Base-by-base conservation (phyloP, 2,888 invertebrate genomes). In the Dyspetes luteomarginatus region DNA sequence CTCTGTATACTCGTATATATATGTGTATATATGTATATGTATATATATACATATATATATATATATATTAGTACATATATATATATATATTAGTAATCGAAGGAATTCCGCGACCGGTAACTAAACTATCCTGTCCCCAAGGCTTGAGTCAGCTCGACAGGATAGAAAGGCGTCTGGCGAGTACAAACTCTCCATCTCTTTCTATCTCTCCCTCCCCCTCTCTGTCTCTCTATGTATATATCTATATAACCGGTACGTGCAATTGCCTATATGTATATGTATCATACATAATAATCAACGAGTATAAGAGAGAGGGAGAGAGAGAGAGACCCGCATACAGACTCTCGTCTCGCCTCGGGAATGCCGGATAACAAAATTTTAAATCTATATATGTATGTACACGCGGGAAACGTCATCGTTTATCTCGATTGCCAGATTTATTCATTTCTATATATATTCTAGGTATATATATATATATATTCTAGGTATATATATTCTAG, bases 101-200 rank as follows among this genome's bases (percentile, higher is more conserved):
- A 78, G 84, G 85, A 83, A 86, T 86, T 85, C 84, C 85, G 85
- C 85, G 85, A 87, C 85, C 84, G 86, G 85, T 86, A 86, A 85
- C 86, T n/a, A n/a, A n/a, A n/a, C n/a, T n/a, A n/a, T 85, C 84
- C 83, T 86, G 85, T 85, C 85, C 85, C 76, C 84, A 72, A 74
- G 65, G 77, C 82, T 72, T n/a, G 36, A 62, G 41, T 62, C 78
- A 75, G 58, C 68, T 78, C 76, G 83, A 84, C 79, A 85, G 84
- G 84, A 86, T 87, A 87, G 86, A 87, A 88, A 88, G 86, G 86
- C 85, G 86, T 86, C 87, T 83, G 83, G 84, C 83, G 64, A 81
- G 82, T 83, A 76, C 82, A 81, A 75, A 84, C 78, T 80, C 67
- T 67, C 73, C 77, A 82, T 83, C 50, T 74, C 81, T 76, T 72